Evolutionary conservation across 2,888 invertebrate genomes (phyloP).

Genomic region (Rhyacophila evoluta): DNA sequence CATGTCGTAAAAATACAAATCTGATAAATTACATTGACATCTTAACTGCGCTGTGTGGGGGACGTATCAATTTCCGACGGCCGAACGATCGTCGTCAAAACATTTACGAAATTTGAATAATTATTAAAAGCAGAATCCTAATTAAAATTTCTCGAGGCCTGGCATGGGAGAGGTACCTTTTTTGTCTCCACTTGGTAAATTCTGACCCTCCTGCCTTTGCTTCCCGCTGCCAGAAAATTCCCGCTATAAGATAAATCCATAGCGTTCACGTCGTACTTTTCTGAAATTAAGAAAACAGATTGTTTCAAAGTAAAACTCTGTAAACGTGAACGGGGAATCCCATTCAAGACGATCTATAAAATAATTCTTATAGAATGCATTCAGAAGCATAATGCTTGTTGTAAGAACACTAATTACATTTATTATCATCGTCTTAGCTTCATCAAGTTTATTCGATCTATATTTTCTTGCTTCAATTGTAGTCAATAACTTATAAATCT

Average conservation of each 20-base stretch:
- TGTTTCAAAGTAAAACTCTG: neutral
- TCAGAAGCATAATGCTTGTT: too few species aligned
- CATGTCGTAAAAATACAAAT: too few species aligned
- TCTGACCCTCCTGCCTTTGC: slow-evolving; percentile 34
- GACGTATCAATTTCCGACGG: neutral
- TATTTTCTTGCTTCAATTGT: too few species aligned
- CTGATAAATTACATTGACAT: neutral
- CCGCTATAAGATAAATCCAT: slow-evolving; percentile 38
- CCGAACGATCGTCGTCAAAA: neutral
- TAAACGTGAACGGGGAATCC: neutral
- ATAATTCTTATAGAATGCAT: too few species aligned
- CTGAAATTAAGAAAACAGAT: slow-evolving; percentile 30
- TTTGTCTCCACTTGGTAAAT: slow-evolving; percentile 39
- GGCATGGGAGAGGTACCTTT: slow-evolving; percentile 30
- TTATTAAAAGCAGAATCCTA: neutral
- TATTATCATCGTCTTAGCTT: too few species aligned
- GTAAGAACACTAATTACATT: too few species aligned
- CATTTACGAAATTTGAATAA: neutral
- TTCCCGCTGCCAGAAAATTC: slow-evolving; percentile 30
- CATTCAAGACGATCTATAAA: too few species aligned
- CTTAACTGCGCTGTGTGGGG: neutral
- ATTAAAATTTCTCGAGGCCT: neutral
- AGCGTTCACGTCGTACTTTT: slow-evolving; percentile 35
- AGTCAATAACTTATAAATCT: too few species aligned
- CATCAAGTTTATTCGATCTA: too few species aligned